A percentile compares a stretch with the other conserved stretches of the same genome.
phyloP scores from a whole-genome alignment of 2,797 vertebrate genomes.

The Todus mexicanus region DNA sequence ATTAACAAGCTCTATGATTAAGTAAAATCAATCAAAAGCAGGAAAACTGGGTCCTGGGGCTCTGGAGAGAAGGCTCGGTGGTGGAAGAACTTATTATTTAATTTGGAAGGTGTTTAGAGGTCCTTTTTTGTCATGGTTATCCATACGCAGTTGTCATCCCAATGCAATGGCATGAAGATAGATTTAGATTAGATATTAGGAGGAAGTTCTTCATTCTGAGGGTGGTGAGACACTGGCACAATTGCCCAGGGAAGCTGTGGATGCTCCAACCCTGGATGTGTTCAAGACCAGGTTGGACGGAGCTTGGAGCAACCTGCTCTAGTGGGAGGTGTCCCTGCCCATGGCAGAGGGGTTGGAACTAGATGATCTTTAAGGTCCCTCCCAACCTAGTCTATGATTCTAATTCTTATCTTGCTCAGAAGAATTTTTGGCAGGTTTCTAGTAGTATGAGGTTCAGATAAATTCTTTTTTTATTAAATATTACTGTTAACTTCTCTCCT shows the following conservation, averaged over 20 bases:
- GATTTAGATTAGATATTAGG: too few species aligned
- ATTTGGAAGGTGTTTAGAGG: neutral
- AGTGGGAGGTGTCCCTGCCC: too few species aligned
- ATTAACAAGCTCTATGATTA: neutral
- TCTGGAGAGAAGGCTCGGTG: neutral
- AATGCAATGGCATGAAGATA: too few species aligned
- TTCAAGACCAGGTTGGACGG: too few species aligned
- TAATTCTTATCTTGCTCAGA: neutral
- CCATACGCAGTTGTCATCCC: neutral
- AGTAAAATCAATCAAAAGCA: neutral
- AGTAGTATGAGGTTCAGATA: neutral
- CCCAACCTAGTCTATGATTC: too few species aligned
- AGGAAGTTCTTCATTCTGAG: too few species aligned
- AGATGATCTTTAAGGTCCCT: too few species aligned
- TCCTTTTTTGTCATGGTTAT: neutral
- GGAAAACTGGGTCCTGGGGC: neutral
- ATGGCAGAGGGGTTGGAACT: too few species aligned
- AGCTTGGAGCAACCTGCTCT: too few species aligned
- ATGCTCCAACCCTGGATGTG: too few species aligned
- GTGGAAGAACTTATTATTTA: neutral
- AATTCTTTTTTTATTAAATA: neutral
- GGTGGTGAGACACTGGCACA: too few species aligned
- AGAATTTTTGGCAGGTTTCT: neutral
- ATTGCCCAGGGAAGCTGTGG: too few species aligned
- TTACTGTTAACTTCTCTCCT: neutral